Percentiles rank a stretch among this genome's conserved stretches.
Evolutionary conservation across 2,888 invertebrate species (phyloP).

Genomic region (Dioctria rufipes): DNA sequence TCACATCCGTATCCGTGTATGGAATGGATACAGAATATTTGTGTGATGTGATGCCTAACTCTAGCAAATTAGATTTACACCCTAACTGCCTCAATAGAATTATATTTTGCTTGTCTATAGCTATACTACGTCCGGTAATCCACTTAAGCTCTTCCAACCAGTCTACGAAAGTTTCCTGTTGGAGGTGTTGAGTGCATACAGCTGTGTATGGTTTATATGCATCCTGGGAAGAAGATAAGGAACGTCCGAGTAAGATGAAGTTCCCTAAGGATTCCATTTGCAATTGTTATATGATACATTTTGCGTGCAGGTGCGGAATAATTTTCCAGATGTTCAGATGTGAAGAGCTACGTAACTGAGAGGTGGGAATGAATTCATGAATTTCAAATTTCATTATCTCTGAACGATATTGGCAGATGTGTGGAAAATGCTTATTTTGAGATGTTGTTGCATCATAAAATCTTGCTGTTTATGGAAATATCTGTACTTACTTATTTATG

Average conservation of each 20-base stretch:
- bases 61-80: conserved; percentile 18
- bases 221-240: neutral
- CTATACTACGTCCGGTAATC: conserved; percentile 10
- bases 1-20: neutral
- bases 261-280: neutral
- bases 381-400: conserved; percentile 17
- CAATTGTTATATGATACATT: conserved; percentile 17
- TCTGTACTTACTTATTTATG: too few species aligned
- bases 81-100: neutral
- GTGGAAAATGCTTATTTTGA: too few species aligned
- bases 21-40: neutral
- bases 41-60: neutral
- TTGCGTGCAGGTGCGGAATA: conserved; percentile 14
- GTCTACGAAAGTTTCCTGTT: conserved; percentile 4
- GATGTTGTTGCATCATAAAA: neutral
- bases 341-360: too few species aligned
- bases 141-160: neutral
- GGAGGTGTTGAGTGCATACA: conserved; percentile 13
- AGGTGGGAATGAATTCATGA: neutral
- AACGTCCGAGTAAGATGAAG: neutral
- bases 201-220: neutral
- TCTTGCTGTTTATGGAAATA: neutral
- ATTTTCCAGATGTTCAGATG: neutral
- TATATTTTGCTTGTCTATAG: neutral
- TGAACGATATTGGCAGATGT: neutral